Evolutionary conservation across 2,113 vertebrate genomes (phyloP).

Genomic region (Prinia subflava): DNA sequence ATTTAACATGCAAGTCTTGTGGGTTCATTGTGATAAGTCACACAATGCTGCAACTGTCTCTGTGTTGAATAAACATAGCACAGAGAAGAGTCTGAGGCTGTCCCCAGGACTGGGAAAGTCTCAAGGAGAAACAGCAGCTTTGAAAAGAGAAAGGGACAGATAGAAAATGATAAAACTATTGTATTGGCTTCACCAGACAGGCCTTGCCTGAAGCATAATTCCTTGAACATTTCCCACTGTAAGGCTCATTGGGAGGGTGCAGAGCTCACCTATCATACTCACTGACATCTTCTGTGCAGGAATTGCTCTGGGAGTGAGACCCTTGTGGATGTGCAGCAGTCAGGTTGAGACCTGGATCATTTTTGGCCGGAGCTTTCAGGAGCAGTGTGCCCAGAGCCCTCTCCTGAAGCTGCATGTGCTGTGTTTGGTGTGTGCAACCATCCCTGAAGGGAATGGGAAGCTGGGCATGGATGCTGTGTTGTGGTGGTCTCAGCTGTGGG

Average conservation of each 20-base stretch:
- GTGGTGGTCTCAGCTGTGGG: not conserved
- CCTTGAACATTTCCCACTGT: not conserved
- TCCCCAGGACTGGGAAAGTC: not conserved
- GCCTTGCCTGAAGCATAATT: not conserved
- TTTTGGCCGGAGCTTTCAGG: not conserved
- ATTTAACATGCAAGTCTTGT: constrained; percentile 54
- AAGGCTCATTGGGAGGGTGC: not conserved
- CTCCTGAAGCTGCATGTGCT: not conserved
- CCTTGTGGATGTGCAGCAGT: not conserved
- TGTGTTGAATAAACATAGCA: not conserved
- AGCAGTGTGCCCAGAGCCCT: not conserved
- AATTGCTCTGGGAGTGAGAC: not conserved
- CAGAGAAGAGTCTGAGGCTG: not conserved
- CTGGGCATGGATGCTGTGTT: not conserved
- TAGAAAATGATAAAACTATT: not conserved
- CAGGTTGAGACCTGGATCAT: not conserved
- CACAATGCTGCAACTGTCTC: constrained; percentile 33
- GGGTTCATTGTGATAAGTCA: constrained; percentile 30
- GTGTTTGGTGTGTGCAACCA: not conserved
- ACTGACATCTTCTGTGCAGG: not conserved
- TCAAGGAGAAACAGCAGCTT: constrained; percentile 30
- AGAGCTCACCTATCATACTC: not conserved
- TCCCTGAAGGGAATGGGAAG: not conserved
- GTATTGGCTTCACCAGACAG: not conserved
- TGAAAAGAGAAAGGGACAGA: not conserved